Percentiles rank a stretch among this genome's conserved stretches.
These are phyloP conservation scores for Acanthosoma haemorrhoidale DNA, from an alignment of 2,888 invertebrate genomes.

Conservation along the genomic window DNA sequence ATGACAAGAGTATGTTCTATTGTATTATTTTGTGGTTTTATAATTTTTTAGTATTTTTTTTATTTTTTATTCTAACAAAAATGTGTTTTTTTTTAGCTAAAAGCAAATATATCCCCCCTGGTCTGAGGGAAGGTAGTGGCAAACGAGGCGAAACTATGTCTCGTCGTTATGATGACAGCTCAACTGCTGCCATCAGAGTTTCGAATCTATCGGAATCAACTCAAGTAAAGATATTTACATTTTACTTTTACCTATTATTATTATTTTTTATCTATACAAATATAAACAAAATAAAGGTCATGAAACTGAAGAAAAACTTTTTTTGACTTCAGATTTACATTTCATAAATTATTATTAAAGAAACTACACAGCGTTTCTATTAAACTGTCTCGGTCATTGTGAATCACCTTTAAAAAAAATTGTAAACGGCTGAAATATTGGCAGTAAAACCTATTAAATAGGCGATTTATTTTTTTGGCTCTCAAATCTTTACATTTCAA, in stretches of 20 bases:
- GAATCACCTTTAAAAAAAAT: too few species aligned
- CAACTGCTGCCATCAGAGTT: constrained; percentile 81
- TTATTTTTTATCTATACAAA: too few species aligned
- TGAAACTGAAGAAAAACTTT: background rate
- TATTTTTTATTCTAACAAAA: background rate
- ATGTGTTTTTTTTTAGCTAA: constrained; percentile 14
- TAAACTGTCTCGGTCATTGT: too few species aligned
- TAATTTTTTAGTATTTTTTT: background rate
- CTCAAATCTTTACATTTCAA: too few species aligned
- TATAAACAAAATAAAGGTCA: background rate
- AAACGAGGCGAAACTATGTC: constrained; percentile 66
- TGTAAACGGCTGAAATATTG: too few species aligned
- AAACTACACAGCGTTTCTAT: too few species aligned
- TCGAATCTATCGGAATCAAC: constrained; percentile 96
- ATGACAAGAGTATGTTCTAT: constrained; percentile 29
- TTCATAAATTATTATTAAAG: background rate
- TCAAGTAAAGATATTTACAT: constrained; percentile 46
- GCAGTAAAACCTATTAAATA: too few species aligned
- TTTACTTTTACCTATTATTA: too few species aligned
- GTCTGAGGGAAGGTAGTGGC: constrained; percentile 78
- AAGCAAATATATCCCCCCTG: constrained; percentile 79
- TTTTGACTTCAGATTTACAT: background rate
- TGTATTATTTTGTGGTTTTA: background rate
- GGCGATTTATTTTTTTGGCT: too few species aligned
- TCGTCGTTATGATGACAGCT: constrained; percentile 68